Conservation (phyloP, 2,797 vertebrate genomes). For the Takifugu ocellatus region DNA sequence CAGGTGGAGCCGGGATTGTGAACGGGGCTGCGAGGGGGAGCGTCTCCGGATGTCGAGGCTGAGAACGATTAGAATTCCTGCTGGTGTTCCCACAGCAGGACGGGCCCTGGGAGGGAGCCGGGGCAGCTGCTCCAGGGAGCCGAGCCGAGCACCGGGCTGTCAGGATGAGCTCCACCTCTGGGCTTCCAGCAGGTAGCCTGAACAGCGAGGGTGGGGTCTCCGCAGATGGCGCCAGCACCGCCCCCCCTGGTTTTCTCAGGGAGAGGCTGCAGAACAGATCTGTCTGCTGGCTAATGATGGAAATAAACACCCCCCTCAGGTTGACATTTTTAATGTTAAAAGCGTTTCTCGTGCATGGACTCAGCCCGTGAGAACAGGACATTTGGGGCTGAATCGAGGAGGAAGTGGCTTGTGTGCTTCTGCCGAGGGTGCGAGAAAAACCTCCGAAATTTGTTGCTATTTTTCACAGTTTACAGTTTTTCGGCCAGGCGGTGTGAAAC, state of each 20-base stretch:
- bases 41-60: conserved; percentile 59
- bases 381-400: conserved; percentile 73
- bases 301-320: conserved; percentile 18
- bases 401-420: conserved; percentile 77
- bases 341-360: conserved; percentile 64
- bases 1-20: conserved; percentile 65
- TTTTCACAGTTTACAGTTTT: conserved; percentile 47
- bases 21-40: conserved; percentile 50
- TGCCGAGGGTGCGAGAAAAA: conserved; percentile 69
- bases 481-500: conserved; percentile 40
- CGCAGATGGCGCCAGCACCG: conserved; percentile 67
- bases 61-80: conserved; percentile 70
- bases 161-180: conserved; percentile 73
- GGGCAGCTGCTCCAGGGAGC: conserved; percentile 70
- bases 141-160: conserved; percentile 66
- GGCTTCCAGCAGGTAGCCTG: conserved; percentile 68
- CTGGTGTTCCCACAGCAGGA: conserved; percentile 67
- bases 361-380: conserved; percentile 74
- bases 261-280: conserved; percentile 32
- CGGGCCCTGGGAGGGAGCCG: conserved; percentile 61
- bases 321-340: too few species aligned
- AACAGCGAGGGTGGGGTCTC: conserved; percentile 50
- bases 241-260: conserved; percentile 37
- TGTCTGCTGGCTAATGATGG: conserved; percentile 34
- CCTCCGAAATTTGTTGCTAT: conserved; percentile 56